phyloP scores from a whole-genome alignment of 2,797 vertebrate genomes.

The Amblyopsis hoosieri region DNA sequence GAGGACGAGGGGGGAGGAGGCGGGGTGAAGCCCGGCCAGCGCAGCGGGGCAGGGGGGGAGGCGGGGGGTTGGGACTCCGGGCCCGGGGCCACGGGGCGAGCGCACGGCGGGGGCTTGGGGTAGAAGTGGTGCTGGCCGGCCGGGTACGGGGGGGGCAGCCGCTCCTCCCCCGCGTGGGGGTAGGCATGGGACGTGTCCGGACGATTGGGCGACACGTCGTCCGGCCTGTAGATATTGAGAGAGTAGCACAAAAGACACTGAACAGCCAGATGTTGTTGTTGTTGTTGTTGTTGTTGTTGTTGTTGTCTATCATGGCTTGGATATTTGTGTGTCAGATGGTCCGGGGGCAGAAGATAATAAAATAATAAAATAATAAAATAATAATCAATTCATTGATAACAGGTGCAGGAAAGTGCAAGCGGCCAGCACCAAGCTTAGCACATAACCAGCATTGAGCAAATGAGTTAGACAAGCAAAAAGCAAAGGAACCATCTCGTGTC shows the following conservation, averaged over 20 bases:
- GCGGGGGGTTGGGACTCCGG: slow-evolving; percentile 79
- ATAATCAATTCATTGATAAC: slow-evolving; percentile 35
- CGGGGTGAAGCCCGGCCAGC: slow-evolving; percentile 81
- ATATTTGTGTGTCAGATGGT: slow-evolving; percentile 58
- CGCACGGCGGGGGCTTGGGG: slow-evolving; percentile 79
- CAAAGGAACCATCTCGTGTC: slow-evolving; percentile 77
- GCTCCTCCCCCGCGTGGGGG: slow-evolving; percentile 80
- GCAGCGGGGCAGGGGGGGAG: slow-evolving; percentile 75
- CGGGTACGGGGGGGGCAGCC: slow-evolving; percentile 80
- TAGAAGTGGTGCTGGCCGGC: slow-evolving; percentile 77
- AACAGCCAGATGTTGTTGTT: slow-evolving; percentile 69
- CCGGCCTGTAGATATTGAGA: slow-evolving; percentile 86
- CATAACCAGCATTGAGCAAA: slow-evolving; percentile 70
- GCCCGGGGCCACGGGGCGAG: slow-evolving; percentile 79
- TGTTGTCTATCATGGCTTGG: slow-evolving; percentile 21
- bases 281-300: slow-evolving; percentile 31
- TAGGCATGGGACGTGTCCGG: slow-evolving; percentile 85
- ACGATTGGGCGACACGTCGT: slow-evolving; percentile 83
- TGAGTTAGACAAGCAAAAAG: slow-evolving; percentile 70
- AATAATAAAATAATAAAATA: slow-evolving; percentile 26
- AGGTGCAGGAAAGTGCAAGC: slow-evolving; percentile 37
- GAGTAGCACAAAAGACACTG: slow-evolving; percentile 80
- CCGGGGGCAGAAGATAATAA: slow-evolving; percentile 49
- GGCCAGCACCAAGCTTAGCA: slow-evolving; percentile 69
- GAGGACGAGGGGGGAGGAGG: slow-evolving; percentile 76